These are phyloP conservation scores for Rhagoletis zephyria DNA, from an alignment of 1,140 invertebrate species.

Conservation along the genomic window DNA sequence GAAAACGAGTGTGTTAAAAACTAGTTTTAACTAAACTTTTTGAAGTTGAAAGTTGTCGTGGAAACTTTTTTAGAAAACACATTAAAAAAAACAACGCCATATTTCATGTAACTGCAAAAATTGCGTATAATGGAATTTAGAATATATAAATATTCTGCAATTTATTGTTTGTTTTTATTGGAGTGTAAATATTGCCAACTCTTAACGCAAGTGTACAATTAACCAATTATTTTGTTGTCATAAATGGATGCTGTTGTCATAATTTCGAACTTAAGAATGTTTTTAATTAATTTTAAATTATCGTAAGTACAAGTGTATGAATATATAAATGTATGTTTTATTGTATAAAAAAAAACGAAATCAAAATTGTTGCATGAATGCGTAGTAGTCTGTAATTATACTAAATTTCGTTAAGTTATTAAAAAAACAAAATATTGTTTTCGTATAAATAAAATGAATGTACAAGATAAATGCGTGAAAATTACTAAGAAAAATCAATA, in stretches of 20 bases:
- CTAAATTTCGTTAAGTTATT: neutral
- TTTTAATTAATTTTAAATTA: slow-evolving; percentile 7
- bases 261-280: neutral
- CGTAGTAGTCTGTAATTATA: neutral
- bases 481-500: too few species aligned
- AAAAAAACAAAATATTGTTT: neutral
- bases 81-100: neutral
- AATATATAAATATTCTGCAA: too few species aligned
- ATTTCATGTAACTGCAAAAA: neutral
- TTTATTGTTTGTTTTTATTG: too few species aligned
- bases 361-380: neutral
- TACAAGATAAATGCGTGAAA: neutral
- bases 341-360: neutral
- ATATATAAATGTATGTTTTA: slow-evolving; percentile 3
- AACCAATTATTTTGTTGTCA: neutral
- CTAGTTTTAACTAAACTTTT: slow-evolving; percentile 29
- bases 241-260: slow-evolving; percentile 49
- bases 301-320: neutral
- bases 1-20: slow-evolving; percentile 34
- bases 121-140: neutral
- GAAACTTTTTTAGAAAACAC: neutral
- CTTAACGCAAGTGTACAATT: neutral
- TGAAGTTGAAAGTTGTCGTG: neutral
- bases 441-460: slow-evolving; percentile 23
- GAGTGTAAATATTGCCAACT: too few species aligned